These are phyloP conservation scores for Lysandra bellargus DNA, from an alignment of 2,888 invertebrate genomes.

Conservation along the genomic window DNA sequence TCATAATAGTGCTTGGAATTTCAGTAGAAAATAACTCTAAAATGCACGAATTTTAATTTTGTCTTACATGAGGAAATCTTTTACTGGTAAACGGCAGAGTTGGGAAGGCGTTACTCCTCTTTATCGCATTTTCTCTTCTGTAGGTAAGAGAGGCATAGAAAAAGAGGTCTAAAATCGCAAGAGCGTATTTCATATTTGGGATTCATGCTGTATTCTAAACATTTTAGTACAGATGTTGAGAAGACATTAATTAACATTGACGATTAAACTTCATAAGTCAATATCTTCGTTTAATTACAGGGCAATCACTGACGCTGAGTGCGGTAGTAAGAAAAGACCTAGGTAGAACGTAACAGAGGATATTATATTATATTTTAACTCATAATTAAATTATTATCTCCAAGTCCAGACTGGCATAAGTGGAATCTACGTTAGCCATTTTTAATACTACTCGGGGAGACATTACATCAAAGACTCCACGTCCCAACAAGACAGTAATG, in stretches of 20 bases:
- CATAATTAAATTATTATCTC: background rate
- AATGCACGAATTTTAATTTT: background rate
- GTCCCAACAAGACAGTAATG: constrained; percentile 26
- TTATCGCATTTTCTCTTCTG: background rate
- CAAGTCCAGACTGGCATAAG: too few relatives aligned
- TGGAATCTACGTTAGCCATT: background rate
- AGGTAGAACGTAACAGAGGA: too few relatives aligned
- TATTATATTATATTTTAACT: background rate
- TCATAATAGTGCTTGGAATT: background rate
- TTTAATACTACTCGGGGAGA: background rate
- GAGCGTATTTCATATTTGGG: too few relatives aligned
- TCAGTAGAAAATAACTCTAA: background rate
- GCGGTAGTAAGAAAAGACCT: background rate
- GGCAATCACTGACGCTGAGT: too few relatives aligned
- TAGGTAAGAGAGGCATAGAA: too few relatives aligned
- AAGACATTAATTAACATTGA: too few relatives aligned
- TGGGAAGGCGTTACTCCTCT: too few relatives aligned
- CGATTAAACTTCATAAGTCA: too few relatives aligned
- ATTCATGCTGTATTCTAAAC: too few relatives aligned
- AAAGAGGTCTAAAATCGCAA: too few relatives aligned
- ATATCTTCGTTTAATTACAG: too few relatives aligned
- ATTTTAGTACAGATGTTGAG: too few relatives aligned
- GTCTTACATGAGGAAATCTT: background rate
- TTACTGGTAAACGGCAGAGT: background rate
- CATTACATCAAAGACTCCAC: background rate